Evolutionary conservation across 2,797 vertebrate genomes (phyloP).

Genomic region (Avahi laniger): DNA sequence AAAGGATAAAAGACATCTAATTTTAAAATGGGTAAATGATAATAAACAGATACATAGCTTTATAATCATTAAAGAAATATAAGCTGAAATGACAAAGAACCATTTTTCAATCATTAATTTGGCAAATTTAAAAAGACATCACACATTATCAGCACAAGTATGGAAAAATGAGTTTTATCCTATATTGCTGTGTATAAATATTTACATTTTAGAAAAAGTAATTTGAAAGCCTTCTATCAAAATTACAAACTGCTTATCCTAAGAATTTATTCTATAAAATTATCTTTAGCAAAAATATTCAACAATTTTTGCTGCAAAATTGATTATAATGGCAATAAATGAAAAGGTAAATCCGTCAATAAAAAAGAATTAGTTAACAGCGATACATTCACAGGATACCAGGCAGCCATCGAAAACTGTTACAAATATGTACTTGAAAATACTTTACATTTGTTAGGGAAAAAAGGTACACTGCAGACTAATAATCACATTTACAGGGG

Average conservation of each 20-base stretch:
- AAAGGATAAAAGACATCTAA: neutral
- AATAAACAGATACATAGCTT: neutral
- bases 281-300: neutral
- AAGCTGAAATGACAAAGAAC: neutral
- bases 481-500: neutral
- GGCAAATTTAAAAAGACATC: neutral
- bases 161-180: neutral
- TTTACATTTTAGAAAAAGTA: constrained; percentile 5
- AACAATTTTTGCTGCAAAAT: neutral
- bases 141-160: neutral
- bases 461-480: neutral
- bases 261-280: constrained; percentile 47
- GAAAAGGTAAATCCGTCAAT: neutral
- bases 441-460: neutral
- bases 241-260: constrained; percentile 19
- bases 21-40: constrained; percentile 20
- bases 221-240: neutral
- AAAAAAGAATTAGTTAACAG: neutral
- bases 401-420: neutral
- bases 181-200: neutral
- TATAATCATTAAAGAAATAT: neutral
- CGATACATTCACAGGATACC: neutral
- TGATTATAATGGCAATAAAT: neutral
- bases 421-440: neutral
- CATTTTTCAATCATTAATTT: neutral